phyloP scores from a whole-genome alignment of 2,797 vertebrate species.

The Chaunax sp. region DNA sequence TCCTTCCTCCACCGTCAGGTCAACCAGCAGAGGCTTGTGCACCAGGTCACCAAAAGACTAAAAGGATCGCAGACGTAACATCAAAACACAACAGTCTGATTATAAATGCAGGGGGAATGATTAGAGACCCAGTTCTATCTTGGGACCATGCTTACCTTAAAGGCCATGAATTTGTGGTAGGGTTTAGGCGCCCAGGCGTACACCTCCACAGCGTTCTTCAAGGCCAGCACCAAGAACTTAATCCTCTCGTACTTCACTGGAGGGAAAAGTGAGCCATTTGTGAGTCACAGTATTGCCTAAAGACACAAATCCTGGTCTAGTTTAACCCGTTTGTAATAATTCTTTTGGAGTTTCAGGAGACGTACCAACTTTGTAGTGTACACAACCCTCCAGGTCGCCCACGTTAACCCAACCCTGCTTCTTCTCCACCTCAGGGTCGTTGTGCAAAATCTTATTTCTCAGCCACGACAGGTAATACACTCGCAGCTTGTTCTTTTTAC shows the following conservation, averaged over 20 bases:
- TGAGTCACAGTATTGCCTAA: not conserved
- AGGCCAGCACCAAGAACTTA: conserved; percentile 93
- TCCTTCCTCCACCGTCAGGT: conserved; percentile 93
- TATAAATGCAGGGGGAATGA: too few relatives aligned
- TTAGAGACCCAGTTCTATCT: not conserved
- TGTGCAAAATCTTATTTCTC: conserved; percentile 94
- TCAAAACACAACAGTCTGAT: too few relatives aligned
- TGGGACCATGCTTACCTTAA: conserved; percentile 83
- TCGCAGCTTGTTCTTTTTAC: conserved; percentile 93
- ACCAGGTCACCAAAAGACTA: conserved; percentile 93
- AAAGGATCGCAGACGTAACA: not conserved
- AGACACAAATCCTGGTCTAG: not conserved
- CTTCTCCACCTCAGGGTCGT: conserved; percentile 94
- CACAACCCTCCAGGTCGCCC: conserved; percentile 93
- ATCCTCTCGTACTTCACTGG: conserved; percentile 93
- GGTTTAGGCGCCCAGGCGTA: conserved; percentile 95
- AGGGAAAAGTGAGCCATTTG: not conserved
- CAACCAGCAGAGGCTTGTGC: conserved; percentile 91
- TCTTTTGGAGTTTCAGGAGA: conserved; percentile 7
- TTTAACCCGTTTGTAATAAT: not conserved
- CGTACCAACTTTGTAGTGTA: conserved; percentile 92
- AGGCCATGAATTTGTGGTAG: conserved; percentile 97
- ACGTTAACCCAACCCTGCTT: conserved; percentile 95
- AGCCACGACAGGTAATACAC: conserved; percentile 96
- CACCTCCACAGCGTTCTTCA: conserved; percentile 93